These are phyloP conservation scores for Drosophila fuyamai DNA, from an alignment of 1,140 invertebrate species.

Conservation along the genomic window DNA sequence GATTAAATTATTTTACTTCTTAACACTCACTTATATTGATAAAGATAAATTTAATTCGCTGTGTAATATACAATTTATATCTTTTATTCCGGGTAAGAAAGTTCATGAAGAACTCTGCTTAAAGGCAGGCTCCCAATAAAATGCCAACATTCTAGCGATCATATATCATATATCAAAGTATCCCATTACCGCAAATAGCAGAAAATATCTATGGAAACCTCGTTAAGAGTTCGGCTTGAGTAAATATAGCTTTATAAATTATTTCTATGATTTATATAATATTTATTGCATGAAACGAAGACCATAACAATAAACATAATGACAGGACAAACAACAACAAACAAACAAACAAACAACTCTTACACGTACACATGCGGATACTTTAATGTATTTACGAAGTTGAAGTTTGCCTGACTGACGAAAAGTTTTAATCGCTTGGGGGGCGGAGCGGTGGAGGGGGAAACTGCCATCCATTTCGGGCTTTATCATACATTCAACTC, in stretches of 20 bases:
- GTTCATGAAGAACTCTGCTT: background rate
- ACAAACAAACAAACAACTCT: slow-evolving; percentile 28
- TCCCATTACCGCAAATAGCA: slow-evolving; percentile 36
- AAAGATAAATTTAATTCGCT: no score
- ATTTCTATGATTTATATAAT: slow-evolving; percentile 72
- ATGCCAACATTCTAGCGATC: background rate
- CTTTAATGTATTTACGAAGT: slow-evolving; percentile 70
- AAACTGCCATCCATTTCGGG: slow-evolving; percentile 34
- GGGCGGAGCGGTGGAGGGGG: background rate
- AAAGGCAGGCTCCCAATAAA: background rate
- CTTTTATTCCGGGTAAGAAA: no score
- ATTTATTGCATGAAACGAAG: slow-evolving; percentile 66
- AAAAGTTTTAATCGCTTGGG: slow-evolving; percentile 74
- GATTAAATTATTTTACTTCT: no score
- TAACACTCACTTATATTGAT: no score
- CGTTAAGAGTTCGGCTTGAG: slow-evolving; percentile 27
- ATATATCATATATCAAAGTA: slow-evolving; percentile 46
- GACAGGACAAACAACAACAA: slow-evolving; percentile 41
- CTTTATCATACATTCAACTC: slow-evolving; percentile 82
- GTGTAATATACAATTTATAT: no score
- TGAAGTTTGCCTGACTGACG: slow-evolving; percentile 48
- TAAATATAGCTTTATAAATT: slow-evolving; percentile 64
- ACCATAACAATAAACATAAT: slow-evolving; percentile 75
- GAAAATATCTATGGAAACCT: slow-evolving; percentile 24
- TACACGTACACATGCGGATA: slow-evolving; percentile 31